phyloP scores from a whole-genome alignment of 2,797 vertebrate species.

The Scyliorhinus canicula region DNA sequence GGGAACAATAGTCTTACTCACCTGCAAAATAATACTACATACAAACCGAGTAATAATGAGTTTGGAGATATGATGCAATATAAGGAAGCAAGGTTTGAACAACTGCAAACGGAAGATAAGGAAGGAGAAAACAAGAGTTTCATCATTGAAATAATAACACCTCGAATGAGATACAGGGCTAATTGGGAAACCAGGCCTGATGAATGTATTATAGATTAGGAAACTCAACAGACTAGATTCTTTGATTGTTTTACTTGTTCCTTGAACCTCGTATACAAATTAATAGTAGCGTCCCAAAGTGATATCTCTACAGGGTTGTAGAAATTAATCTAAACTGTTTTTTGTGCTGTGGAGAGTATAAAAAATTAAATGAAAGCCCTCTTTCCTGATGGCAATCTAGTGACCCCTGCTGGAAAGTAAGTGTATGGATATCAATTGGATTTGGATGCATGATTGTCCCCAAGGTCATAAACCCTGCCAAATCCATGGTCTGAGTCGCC shows the following conservation, averaged over 20 bases:
- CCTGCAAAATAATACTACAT: neutral
- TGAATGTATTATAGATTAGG: neutral
- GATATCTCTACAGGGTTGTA: neutral
- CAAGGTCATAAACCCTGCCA: neutral
- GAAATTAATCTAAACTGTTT: neutral
- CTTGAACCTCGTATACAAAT: neutral
- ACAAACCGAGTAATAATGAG: neutral
- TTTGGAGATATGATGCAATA: neutral
- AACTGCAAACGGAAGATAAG: neutral
- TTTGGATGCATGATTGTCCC: neutral
- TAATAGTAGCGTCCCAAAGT: neutral
- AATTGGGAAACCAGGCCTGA: neutral
- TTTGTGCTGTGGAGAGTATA: neutral
- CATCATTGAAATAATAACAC: neutral
- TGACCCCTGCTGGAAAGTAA: neutral
- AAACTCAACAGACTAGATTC: neutral
- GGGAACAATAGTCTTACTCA: neutral
- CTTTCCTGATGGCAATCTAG: neutral
- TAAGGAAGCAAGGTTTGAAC: neutral
- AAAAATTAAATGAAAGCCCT: neutral
- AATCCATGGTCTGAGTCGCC: neutral
- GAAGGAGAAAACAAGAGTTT: neutral
- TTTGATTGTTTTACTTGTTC: neutral
- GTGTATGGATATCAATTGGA: neutral
- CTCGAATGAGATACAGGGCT: neutral